phyloP scores from a whole-genome alignment of 2,113 vertebrate species.

The Scolopax mira region DNA sequence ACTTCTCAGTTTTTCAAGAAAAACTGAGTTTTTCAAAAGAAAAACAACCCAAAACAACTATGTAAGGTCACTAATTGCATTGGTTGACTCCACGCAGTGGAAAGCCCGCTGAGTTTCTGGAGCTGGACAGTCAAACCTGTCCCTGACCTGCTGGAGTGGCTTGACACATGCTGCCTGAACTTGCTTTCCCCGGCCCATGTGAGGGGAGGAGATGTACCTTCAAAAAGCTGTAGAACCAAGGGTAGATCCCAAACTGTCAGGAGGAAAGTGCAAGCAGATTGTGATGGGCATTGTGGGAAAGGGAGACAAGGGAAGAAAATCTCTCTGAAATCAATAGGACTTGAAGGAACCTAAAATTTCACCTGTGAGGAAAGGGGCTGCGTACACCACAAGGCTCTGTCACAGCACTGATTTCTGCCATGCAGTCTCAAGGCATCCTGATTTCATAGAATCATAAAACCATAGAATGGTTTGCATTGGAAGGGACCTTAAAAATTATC shows the following conservation, averaged over 20 bases:
- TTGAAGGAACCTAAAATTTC: neutral
- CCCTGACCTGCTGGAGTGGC: neutral
- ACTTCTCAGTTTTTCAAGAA: neutral
- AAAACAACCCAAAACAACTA: no score
- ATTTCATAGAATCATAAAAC: neutral
- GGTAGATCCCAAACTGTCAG: neutral
- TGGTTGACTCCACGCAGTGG: neutral
- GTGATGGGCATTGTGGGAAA: neutral
- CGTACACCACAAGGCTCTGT: neutral
- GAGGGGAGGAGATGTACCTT: neutral
- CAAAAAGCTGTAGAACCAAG: neutral
- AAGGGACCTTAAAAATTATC: neutral
- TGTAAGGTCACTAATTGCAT: neutral
- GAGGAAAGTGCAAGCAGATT: neutral
- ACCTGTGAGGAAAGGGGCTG: neutral
- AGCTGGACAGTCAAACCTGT: neutral
- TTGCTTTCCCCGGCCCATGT: neutral
- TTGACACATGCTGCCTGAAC: neutral
- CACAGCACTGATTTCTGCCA: neutral
- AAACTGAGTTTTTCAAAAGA: accelerated
- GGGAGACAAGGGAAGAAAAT: neutral
- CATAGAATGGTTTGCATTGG: neutral
- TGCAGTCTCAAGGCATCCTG: neutral
- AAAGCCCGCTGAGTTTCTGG: neutral
- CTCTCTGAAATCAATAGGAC: neutral